phyloP scores from a whole-genome alignment of 2,113 vertebrate species.

The Notothenia rossii region DNA sequence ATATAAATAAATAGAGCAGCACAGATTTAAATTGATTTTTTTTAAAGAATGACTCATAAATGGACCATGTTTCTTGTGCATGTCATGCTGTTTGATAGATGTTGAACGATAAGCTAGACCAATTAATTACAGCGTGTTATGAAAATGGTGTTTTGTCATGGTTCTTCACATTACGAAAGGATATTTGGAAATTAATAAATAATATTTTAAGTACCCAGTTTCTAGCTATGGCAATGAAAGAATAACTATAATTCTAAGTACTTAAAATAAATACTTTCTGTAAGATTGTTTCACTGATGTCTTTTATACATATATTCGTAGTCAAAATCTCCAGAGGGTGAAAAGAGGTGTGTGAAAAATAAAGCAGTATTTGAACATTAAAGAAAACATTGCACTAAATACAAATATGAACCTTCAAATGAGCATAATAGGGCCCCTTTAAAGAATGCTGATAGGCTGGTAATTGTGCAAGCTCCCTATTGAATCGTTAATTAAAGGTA shows the following conservation, averaged over 20 bases:
- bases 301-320: too few relatives aligned
- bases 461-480: too few relatives aligned
- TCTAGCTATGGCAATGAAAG: not conserved
- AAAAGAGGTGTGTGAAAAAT: too few relatives aligned
- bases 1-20: conserved; percentile 35
- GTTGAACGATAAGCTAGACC: conserved; percentile 12
- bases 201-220: not conserved
- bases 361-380: too few relatives aligned
- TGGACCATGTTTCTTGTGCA: not conserved
- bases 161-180: not conserved
- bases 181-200: not conserved
- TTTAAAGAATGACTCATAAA: not conserved
- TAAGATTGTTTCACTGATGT: too few relatives aligned
- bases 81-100: conserved; percentile 35
- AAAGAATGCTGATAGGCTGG: too few relatives aligned
- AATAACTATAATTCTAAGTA: not conserved
- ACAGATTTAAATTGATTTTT: conserved; percentile 50
- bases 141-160: not conserved
- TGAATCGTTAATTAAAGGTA: too few relatives aligned
- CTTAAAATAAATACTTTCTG: not conserved
- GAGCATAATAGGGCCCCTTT: too few relatives aligned
- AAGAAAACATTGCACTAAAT: too few relatives aligned
- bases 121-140: not conserved
- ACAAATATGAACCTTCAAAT: too few relatives aligned
- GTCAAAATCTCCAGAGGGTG: too few relatives aligned